Evolutionary conservation across 2,113 vertebrate genomes (phyloP).

Genomic region (Heterocephalus glaber): DNA sequence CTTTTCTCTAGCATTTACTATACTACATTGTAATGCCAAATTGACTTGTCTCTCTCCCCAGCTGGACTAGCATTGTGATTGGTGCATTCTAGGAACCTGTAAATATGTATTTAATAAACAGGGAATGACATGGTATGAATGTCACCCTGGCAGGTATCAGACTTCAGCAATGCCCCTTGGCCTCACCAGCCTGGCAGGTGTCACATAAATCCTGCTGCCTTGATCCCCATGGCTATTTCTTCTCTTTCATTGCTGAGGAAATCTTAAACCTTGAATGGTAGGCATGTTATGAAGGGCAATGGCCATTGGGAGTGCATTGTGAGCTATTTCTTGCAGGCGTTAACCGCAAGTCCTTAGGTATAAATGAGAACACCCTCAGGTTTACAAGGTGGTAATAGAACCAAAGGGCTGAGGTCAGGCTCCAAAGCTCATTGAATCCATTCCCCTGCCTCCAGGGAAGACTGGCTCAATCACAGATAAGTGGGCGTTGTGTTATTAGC

Average conservation of each 20-base stretch:
- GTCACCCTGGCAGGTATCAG: background rate
- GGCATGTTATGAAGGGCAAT: background rate
- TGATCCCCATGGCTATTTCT: background rate
- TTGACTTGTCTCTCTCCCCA: background rate
- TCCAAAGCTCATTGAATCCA: constrained; percentile 30
- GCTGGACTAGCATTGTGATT: background rate
- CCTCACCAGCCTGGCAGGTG: background rate
- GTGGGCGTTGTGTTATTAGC: background rate
- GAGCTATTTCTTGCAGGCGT: constrained; percentile 28
- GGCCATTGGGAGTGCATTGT: background rate
- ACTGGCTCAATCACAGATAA: constrained; percentile 10
- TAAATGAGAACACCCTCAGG: background rate
- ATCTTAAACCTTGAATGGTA: background rate
- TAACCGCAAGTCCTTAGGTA: background rate
- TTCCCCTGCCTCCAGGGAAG: constrained; percentile 25
- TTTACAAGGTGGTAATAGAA: constrained; percentile 26
- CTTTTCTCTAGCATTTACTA: background rate
- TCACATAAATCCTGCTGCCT: background rate
- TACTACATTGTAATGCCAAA: background rate
- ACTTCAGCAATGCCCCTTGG: background rate
- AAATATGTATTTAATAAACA: background rate
- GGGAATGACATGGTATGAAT: background rate
- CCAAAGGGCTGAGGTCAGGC: background rate
- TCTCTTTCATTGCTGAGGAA: background rate
- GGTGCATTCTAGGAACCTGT: background rate